Evolutionary conservation across 2,797 vertebrate species (phyloP), one percentile per base, ranked within the genome.

Genomic region (Myioborus miniatus): DNA sequence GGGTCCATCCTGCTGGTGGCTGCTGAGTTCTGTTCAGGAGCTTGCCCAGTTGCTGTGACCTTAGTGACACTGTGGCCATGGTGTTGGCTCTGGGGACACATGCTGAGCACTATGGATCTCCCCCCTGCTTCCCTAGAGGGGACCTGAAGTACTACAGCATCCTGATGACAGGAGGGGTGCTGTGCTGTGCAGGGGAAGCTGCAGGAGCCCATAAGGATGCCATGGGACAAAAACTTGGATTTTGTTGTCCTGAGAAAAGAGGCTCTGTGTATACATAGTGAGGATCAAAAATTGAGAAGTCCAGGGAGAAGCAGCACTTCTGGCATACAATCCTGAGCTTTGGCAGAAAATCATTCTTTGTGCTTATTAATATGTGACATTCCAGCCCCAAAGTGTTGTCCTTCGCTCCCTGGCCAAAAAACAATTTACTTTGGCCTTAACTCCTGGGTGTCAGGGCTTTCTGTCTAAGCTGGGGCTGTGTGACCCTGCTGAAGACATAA

Each of bases 91-190:
- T 62, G 26, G 11, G 47, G 27, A 36, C 12, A 32, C 4, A 3
- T 1, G 0, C 6, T 63, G 44, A 77, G 15, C 26, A 6, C 36
- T 65, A 0, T 32, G 32, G 20, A 23, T 79, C 11, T 72, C 21
- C 9, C 14, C 7, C 0, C 18, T 43, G 9, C 43, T 27, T 55
- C 8, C 11, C 7, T 43, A 29, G 39, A 43, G 55, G 24, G 27
- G 22, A 50, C 9, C 2, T 8, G 1, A 4, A 39, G 19, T 39
- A 29, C 43, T 58, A 22, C 10, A 77, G n/a, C 23, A 75, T 50
- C 32, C 37, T 39, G 7, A 63, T n/a, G 21, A 59, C 34, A 53
- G 13, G 7, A 37, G 6, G 26, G 2, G 6, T 78, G 20, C 24
- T 24, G 2, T 63, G 18, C 69, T 24, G 3, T 63, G 18, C 69